These are phyloP conservation scores for Orthosia cruda DNA, from an alignment of 2,888 invertebrate genomes.

Conservation along the genomic window DNA sequence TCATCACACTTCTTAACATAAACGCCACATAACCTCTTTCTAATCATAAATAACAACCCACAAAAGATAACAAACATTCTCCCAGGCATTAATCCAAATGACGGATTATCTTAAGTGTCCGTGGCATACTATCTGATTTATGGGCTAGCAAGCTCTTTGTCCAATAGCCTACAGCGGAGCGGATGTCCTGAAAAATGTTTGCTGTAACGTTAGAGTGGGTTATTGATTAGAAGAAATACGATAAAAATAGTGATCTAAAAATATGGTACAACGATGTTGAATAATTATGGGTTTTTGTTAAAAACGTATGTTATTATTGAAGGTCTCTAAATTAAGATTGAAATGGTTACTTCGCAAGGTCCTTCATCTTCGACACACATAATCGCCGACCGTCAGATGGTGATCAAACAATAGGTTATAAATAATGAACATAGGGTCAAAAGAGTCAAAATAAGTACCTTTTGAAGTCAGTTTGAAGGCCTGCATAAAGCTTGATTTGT, in stretches of 20 bases:
- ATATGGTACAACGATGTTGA: neutral
- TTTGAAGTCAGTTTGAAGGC: no score
- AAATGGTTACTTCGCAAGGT: no score
- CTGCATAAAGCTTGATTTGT: no score
- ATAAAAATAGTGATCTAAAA: constrained; percentile 4
- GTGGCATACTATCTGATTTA: constrained; percentile 66
- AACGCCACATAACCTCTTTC: constrained; percentile 15
- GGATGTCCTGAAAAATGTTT: constrained; percentile 59
- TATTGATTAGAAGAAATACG: constrained; percentile 35
- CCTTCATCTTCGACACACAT: no score
- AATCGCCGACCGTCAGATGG: no score
- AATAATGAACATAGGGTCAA: no score
- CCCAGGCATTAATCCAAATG: constrained; percentile 65
- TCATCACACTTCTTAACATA: constrained; percentile 11
- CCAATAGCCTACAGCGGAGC: constrained; percentile 36
- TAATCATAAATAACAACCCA: constrained; percentile 54
- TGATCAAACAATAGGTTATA: no score
- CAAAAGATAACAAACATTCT: constrained; percentile 60
- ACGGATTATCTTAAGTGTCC: constrained; percentile 68
- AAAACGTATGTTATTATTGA: no score
- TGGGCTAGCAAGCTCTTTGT: constrained; percentile 62
- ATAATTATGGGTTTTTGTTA: neutral
- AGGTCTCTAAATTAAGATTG: no score
- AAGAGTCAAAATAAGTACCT: no score
- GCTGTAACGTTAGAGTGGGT: constrained; percentile 40